These are phyloP conservation scores for Homalodisca vitripennis DNA, from an alignment of 1,140 invertebrate genomes.

Conservation along the genomic window DNA sequence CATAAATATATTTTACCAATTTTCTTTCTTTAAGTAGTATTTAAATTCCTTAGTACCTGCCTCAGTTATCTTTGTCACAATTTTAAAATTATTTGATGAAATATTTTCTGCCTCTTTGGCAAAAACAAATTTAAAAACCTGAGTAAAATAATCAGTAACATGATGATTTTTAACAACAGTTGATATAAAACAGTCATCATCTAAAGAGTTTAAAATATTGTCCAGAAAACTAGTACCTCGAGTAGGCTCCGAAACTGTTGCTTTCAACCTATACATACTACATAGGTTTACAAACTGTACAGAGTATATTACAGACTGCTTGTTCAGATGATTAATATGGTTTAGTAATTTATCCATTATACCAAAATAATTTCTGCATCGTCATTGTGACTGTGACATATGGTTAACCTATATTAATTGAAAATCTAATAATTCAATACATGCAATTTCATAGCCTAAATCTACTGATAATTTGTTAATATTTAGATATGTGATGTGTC, in stretches of 20 bases:
- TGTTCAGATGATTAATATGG: background rate
- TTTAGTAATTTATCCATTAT: background rate
- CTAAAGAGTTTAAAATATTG: background rate
- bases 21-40: background rate
- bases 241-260: background rate
- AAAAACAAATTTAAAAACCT: too few relatives aligned
- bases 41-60: background rate
- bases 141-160: background rate
- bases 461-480: background rate
- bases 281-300: background rate
- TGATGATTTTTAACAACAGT: background rate
- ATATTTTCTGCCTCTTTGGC: too few relatives aligned
- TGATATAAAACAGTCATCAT: background rate
- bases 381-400: background rate
- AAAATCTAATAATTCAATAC: background rate
- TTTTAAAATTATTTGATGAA: background rate
- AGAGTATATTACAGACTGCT: background rate
- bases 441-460: background rate
- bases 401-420: background rate
- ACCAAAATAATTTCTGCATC: background rate
- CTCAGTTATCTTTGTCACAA: background rate
- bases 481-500: too few relatives aligned
- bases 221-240: background rate
- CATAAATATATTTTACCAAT: background rate
- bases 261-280: background rate